Evolutionary conservation across 2,888 invertebrate species (phyloP), one percentile per base, ranked within the genome.

Genomic region (Leucozona laternaria): DNA sequence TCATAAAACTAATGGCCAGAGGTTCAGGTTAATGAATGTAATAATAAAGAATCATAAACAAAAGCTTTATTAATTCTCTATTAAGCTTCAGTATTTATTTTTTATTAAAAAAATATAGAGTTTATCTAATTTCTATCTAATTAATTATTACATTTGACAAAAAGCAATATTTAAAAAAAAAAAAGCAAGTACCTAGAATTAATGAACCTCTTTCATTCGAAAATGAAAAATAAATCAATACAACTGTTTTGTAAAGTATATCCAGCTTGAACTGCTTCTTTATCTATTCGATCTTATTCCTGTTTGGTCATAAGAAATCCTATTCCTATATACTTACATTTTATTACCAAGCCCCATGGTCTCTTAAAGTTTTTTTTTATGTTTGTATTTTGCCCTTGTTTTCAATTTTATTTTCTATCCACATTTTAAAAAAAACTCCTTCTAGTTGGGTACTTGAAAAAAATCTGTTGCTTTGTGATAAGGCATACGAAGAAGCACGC

Each of bases 401-500:
- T 40, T 13, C 40, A 40, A 15, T 40, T 40, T 40, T 40, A 40
- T 40, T 40, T 40, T 40, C 40, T 15, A 40, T 40, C 15, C 15
- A 2, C 4, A 15, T 40, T 40, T 40, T 15, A 15, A 40, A 40
- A 34, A 34, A 5, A 5, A 5, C 11, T 50, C 22, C 13, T 20
- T 11, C 10, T 48, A 8, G 17, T 45, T 48, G 25, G 15, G 6
- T 22, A 25, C 22, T 53, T 53, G 15, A 53, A 28, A 28, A 15
- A 28, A 28, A 55, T 10, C 55, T 55, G 55, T 55, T 55, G 55
- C 55, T 55, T 55, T 28, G 28, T 31, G 28, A 53, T 53, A 53
- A 53, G 25, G 22, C 20, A 48, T 20, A n/a, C 15, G 5, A 28
- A 28, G 28, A 25, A 55, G 28, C 28, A 55, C n/a, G 25, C n/a